Percentiles rank a stretch among this genome's conserved stretches.
Conservation (phyloP, 2,113 vertebrate genomes). For the Zeus faber region DNA sequence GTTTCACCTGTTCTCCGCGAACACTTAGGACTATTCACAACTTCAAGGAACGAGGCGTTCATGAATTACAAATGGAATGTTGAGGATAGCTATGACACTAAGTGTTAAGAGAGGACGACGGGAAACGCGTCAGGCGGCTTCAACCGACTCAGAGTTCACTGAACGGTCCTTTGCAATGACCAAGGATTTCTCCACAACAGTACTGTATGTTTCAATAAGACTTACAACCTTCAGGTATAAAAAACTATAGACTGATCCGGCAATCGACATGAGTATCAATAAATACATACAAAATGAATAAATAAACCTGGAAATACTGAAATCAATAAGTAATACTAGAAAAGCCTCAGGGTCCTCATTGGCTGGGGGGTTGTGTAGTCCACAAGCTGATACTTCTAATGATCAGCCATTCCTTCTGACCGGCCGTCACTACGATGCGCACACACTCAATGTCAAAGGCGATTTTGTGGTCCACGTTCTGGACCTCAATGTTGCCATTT, state of each 20-base stretch:
- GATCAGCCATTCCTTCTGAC: slow-evolving; percentile 93
- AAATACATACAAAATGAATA: slow-evolving; percentile 52
- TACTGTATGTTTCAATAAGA: slow-evolving; percentile 27
- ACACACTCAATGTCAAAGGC: slow-evolving; percentile 89
- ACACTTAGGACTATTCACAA: too few species aligned
- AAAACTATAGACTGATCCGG: slow-evolving; percentile 50
- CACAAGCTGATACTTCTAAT: slow-evolving; percentile 91
- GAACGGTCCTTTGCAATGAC: slow-evolving; percentile 37
- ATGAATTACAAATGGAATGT: not conserved
- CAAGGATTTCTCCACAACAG: slow-evolving; percentile 3
- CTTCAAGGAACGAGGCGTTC: too few species aligned
- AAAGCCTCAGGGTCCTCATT: slow-evolving; percentile 55
- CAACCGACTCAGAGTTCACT: slow-evolving; percentile 40
- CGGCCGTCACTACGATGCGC: slow-evolving; percentile 86
- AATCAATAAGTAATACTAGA: slow-evolving; percentile 39
- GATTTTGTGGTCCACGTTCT: slow-evolving; percentile 86
- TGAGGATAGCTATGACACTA: slow-evolving; percentile 1
- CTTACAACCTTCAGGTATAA: slow-evolving; percentile 50
- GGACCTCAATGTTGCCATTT: slow-evolving; percentile 88
- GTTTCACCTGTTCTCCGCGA: not conserved
- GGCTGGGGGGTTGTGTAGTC: slow-evolving; percentile 80
- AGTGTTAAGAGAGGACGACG: slow-evolving; percentile 8
- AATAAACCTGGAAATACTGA: slow-evolving; percentile 25
- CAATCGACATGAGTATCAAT: slow-evolving; percentile 55
- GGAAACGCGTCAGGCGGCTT: not conserved